Evolutionary conservation across 2,888 invertebrate genomes (phyloP).

Genomic region (Rhagonycha fulva): DNA sequence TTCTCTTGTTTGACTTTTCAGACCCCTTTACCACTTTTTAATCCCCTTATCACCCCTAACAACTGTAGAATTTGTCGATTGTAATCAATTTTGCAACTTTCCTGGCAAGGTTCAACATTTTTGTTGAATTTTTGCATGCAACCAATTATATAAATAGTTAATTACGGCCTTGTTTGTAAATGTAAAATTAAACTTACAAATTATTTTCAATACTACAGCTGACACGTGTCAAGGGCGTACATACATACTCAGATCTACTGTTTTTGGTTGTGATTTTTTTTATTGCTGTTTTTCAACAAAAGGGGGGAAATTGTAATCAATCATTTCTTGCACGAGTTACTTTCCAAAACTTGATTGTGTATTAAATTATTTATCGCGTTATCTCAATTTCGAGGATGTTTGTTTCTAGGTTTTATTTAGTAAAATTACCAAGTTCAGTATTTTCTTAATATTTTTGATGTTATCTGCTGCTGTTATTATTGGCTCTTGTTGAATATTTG

Average conservation of each 20-base stretch:
- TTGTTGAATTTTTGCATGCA: neutral
- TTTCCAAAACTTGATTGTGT: neutral
- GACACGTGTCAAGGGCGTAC: neutral
- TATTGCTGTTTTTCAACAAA: neutral
- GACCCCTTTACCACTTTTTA: neutral
- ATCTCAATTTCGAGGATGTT: neutral
- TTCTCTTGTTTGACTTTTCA: neutral
- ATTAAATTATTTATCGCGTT: neutral
- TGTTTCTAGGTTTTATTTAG: neutral
- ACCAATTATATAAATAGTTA: neutral
- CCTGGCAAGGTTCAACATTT: neutral
- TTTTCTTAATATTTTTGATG: neutral
- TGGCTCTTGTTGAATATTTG: neutral
- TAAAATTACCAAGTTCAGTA: neutral
- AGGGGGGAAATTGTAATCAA: neutral
- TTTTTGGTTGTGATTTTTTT: neutral
- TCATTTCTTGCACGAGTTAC: neutral
- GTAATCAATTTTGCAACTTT: neutral
- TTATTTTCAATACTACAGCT: neutral
- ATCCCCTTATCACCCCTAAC: neutral
- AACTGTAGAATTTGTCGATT: neutral
- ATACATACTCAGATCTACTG: neutral
- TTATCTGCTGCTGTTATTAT: neutral
- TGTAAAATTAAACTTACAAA: neutral
- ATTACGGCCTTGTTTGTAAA: neutral